Conservation (phyloP, 2,797 vertebrate species). For the Cuniculus paca region DNA sequence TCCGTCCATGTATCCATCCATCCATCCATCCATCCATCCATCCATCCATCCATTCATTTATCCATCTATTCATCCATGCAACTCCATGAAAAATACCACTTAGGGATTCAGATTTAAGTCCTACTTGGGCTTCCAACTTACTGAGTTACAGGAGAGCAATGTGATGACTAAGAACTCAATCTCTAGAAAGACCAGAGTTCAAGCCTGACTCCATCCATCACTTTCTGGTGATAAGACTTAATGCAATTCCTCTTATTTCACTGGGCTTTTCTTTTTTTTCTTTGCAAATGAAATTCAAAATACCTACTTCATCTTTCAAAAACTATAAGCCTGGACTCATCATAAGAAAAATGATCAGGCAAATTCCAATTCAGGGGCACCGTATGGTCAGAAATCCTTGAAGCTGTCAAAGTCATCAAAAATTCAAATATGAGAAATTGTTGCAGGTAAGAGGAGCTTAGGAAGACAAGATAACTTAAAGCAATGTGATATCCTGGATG, state of each 20-base stretch:
- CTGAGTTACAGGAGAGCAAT: not conserved
- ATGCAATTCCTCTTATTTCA: not conserved
- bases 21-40: too few species aligned
- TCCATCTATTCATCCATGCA: not conserved
- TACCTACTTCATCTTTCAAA: not conserved
- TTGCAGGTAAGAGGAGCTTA: not conserved
- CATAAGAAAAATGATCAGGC: not conserved
- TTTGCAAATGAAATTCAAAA: slow-evolving; percentile 43
- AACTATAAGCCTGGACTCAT: not conserved
- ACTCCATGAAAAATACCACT: not conserved
- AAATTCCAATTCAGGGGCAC: not conserved
- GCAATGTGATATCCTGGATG: not conserved
- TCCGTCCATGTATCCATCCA: not conserved
- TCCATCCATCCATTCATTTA: not conserved
- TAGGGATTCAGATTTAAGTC: not conserved
- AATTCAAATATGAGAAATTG: not conserved
- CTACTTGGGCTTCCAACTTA: not conserved
- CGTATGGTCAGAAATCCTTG: not conserved
- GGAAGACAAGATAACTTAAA: not conserved
- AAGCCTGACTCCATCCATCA: not conserved
- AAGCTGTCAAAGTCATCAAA: not conserved
- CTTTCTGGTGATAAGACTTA: not conserved
- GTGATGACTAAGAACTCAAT: not conserved
- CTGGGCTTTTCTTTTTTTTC: slow-evolving; percentile 23
- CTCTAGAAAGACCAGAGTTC: not conserved